Conservation (phyloP, 1,140 invertebrate species). For the Megathymus violae region DNA sequence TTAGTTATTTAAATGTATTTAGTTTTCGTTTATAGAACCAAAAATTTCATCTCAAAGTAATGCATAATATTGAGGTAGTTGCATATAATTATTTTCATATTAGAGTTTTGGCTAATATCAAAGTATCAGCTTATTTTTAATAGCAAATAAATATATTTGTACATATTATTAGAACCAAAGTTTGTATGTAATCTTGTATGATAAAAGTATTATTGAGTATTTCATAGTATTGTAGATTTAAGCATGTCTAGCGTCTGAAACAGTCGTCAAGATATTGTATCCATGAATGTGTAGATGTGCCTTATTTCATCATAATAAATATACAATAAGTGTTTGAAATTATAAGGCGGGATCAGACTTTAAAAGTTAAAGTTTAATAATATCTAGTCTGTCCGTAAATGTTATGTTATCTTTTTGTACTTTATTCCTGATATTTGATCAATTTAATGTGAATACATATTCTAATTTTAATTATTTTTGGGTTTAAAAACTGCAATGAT, state of each 20-base stretch:
- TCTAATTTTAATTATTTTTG: too few relatives aligned
- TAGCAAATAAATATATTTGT: conserved; percentile 4
- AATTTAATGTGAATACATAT: too few relatives aligned
- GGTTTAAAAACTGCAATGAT: too few relatives aligned
- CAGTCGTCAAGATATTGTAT: conserved; percentile 13
- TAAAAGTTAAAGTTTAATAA: too few relatives aligned
- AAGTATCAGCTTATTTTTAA: neutral
- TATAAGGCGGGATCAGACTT: neutral
- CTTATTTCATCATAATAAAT: conserved; percentile 9
- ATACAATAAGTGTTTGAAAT: neutral
- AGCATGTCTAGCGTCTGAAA: neutral
- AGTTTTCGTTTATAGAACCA: conserved; percentile 38
- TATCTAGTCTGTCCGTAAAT: neutral
- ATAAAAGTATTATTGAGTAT: conserved; percentile 28
- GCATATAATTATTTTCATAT: conserved; percentile 5
- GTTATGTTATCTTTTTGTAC: too few relatives aligned
- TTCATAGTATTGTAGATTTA: neutral
- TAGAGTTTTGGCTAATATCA: neutral
- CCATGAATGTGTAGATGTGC: conserved; percentile 25
- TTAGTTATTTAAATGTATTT: conserved; percentile 32
- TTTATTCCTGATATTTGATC: too few relatives aligned
- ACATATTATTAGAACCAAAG: conserved; percentile 24
- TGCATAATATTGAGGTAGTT: conserved; percentile 45
- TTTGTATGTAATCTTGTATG: conserved; percentile 36
- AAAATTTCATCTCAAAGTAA: conserved; percentile 47